Conservation (phyloP, 2,113 vertebrate species). For the Empidonax traillii region DNA sequence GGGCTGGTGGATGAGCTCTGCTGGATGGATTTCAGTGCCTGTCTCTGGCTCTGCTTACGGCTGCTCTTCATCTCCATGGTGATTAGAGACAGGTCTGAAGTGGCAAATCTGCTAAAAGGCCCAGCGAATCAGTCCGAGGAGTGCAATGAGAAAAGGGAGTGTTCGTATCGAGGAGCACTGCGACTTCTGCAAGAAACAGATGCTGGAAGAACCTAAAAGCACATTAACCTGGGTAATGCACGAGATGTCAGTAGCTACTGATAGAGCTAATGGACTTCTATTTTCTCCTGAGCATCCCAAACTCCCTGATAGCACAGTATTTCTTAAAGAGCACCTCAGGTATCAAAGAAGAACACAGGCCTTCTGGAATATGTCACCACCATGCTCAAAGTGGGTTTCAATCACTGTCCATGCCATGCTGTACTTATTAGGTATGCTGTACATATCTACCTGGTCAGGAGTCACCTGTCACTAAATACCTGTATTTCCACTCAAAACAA, state of each 20-base stretch:
- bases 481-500: not conserved
- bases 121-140: not conserved
- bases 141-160: not conserved
- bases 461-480: not conserved
- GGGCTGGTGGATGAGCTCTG: not conserved
- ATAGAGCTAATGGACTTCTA: not conserved
- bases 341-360: not conserved
- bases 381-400: not conserved
- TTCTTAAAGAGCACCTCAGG: not conserved
- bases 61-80: conserved; percentile 25
- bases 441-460: not conserved
- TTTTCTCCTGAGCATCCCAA: not conserved
- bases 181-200: not conserved
- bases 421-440: not conserved
- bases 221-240: not conserved
- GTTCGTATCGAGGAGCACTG: fast-evolving
- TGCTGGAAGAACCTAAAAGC: conserved; percentile 7
- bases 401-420: not conserved
- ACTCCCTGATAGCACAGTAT: not conserved
- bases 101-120: conserved; percentile 13
- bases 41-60: not conserved
- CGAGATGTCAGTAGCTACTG: not conserved
- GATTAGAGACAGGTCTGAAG: conserved; percentile 19
- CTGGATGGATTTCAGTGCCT: not conserved
- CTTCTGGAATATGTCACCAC: not conserved